These are phyloP conservation scores for Strigops habroptila DNA, from an alignment of 2,113 vertebrate genomes.

Conservation along the genomic window DNA sequence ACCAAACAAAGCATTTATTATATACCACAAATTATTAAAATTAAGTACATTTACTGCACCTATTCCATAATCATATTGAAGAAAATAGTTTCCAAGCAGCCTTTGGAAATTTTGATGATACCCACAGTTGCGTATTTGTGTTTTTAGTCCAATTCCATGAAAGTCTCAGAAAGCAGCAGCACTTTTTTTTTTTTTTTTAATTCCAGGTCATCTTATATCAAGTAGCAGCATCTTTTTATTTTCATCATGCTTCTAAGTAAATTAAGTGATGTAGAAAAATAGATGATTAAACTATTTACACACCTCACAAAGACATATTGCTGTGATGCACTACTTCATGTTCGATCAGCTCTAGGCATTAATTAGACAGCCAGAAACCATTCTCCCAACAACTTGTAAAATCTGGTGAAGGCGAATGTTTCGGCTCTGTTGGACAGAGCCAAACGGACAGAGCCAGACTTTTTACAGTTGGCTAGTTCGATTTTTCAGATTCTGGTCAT, in stretches of 20 bases:
- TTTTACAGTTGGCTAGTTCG: not conserved
- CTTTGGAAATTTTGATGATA: not conserved
- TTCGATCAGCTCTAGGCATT: not conserved
- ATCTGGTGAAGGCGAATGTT: not conserved
- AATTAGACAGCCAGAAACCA: not conserved
- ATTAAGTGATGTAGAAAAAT: not conserved
- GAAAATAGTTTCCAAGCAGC: conserved; percentile 23
- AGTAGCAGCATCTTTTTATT: not conserved
- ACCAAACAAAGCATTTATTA: not conserved
- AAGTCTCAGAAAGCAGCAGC: not conserved
- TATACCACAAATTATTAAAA: not conserved
- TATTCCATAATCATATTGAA: conserved; percentile 6
- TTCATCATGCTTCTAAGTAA: not conserved
- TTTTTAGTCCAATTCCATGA: not conserved
- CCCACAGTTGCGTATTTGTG: not conserved
- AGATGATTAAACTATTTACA: not conserved
- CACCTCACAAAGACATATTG: not conserved
- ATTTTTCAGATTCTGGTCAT: not conserved
- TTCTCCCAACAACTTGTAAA: not conserved
- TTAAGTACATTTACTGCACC: not conserved
- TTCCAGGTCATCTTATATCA: not conserved
- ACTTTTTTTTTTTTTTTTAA: not conserved
- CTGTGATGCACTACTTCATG: not conserved
- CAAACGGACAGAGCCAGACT: not conserved
- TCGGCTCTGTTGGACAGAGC: not conserved